A percentile compares a stretch with the other conserved stretches of the same genome.
Conservation (phyloP, 2,888 invertebrate species). For the Apotomis turbidana region DNA sequence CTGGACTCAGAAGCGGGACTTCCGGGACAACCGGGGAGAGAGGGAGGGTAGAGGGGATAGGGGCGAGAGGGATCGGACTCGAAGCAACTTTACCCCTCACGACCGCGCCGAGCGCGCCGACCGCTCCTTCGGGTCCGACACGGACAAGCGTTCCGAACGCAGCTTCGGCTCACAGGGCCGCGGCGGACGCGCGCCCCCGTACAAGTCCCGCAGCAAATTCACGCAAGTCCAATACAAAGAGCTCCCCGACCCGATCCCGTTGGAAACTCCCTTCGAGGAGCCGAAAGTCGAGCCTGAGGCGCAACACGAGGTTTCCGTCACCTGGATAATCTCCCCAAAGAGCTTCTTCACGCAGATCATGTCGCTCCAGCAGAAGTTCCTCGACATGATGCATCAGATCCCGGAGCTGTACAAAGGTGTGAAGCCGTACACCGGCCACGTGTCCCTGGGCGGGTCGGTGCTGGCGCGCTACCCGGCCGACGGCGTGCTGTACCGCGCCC, state of each 20-base stretch:
- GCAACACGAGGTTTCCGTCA: conserved; percentile 85
- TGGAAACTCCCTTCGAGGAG: conserved; percentile 77
- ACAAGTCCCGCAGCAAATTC: conserved; percentile 65
- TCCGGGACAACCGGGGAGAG: conserved; percentile 47
- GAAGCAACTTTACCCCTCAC: conserved; percentile 69
- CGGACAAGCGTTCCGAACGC: conserved; percentile 63
- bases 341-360: conserved; percentile 87
- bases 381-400: conserved; percentile 88
- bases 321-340: conserved; percentile 90
- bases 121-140: conserved; percentile 63
- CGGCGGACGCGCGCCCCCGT: conserved; percentile 54
- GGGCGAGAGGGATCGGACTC: conserved; percentile 52
- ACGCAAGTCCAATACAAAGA: conserved; percentile 69
- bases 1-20: conserved; percentile 57
- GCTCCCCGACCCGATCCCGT: conserved; percentile 72
- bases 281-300: conserved; percentile 77
- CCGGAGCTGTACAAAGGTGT: conserved; percentile 86
- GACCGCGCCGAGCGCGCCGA: conserved; percentile 70
- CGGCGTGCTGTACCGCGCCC: conserved; percentile 88
- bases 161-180: conserved; percentile 62
- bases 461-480: conserved; percentile 89
- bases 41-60: conserved; percentile 50
- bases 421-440: conserved; percentile 64
- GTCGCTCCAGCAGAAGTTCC: conserved; percentile 82
- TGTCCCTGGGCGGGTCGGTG: conserved; percentile 85